Percentiles rank a stretch among this genome's conserved stretches.
These are phyloP conservation scores for Acomys russatus DNA, from an alignment of 2,797 vertebrate species.

Conservation along the genomic window DNA sequence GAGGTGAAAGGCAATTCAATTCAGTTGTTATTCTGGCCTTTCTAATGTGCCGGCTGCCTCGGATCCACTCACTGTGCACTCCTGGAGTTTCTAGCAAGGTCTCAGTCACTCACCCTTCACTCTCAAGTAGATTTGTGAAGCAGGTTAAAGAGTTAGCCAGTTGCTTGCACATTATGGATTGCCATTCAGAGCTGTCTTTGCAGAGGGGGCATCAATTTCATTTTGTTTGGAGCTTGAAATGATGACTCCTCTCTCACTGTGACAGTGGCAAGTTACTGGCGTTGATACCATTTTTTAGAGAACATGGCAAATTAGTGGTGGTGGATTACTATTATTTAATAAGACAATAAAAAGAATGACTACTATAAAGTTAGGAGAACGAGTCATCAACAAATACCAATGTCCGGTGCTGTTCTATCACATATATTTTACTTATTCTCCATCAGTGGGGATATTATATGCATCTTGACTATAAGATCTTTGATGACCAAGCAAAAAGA, in stretches of 20 bases:
- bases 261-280: neutral
- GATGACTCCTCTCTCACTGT: neutral
- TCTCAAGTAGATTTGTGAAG: constrained; percentile 71
- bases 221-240: constrained; percentile 68
- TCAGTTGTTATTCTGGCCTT: constrained; percentile 33
- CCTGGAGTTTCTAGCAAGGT: neutral
- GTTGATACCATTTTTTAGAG: neutral
- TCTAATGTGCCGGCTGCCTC: neutral
- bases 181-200: constrained; percentile 13
- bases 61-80: neutral
- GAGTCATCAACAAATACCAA: neutral
- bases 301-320: neutral
- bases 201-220: constrained; percentile 5
- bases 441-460: neutral
- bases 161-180: constrained; percentile 10
- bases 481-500: neutral
- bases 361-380: neutral
- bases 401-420: neutral
- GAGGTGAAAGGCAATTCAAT: constrained; percentile 63
- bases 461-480: neutral
- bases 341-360: neutral
- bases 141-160: constrained; percentile 63
- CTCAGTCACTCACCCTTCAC: neutral
- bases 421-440: neutral
- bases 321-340: neutral